phyloP scores from a whole-genome alignment of 2,888 invertebrate genomes.

The Thera obeliscata region DNA sequence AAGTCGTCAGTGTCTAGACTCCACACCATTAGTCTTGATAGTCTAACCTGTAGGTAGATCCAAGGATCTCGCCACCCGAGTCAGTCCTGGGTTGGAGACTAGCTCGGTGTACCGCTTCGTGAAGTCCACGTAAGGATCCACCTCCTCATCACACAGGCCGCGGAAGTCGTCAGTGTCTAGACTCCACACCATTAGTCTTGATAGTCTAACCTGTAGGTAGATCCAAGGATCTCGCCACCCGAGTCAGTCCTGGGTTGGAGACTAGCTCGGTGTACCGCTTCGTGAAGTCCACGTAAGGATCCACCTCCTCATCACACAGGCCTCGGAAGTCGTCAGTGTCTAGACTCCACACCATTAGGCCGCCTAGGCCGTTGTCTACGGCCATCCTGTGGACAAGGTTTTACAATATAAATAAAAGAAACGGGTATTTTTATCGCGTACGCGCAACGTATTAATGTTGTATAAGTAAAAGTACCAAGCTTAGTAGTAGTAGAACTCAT shows the following conservation, averaged over 20 bases:
- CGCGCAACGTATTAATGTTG: too few species aligned
- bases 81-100: constrained; percentile 60
- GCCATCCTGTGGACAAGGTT: constrained; percentile 76
- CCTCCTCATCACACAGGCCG: constrained; percentile 85
- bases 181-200: constrained; percentile 89
- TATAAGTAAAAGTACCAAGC: not conserved
- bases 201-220: constrained; percentile 59
- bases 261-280: constrained; percentile 58
- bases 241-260: constrained; percentile 60
- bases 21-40: too few species aligned
- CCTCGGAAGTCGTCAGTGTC: constrained; percentile 95
- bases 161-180: constrained; percentile 94
- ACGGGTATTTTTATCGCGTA: too few species aligned
- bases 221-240: constrained; percentile 62
- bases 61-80: constrained; percentile 60
- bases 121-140: constrained; percentile 80
- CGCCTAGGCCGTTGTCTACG: constrained; percentile 87
- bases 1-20: too few species aligned
- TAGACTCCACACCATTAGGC: constrained; percentile 95
- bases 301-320: constrained; percentile 81
- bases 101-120: constrained; percentile 58
- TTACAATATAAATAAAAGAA: too few species aligned
- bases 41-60: constrained; percentile 63
- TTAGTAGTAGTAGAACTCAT: too few species aligned
- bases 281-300: constrained; percentile 78